Percentiles rank a stretch among this genome's conserved stretches.
Evolutionary conservation across 2,113 vertebrate genomes (phyloP).

Genomic region (Hyperoodon ampullatus): DNA sequence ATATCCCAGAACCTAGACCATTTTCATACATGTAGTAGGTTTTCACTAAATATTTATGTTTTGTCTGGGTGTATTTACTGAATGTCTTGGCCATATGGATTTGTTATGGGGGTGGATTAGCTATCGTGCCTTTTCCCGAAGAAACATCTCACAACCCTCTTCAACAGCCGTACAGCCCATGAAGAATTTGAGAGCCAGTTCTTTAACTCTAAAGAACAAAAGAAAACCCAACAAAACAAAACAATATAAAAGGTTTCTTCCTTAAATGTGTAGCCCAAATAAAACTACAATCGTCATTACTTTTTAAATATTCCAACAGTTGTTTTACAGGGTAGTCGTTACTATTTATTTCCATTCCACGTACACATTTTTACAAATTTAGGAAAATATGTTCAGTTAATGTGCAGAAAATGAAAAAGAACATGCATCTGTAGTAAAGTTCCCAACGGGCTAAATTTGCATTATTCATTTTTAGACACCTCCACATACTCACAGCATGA

Average conservation of each 20-base stretch:
- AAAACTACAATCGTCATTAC: neutral
- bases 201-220: neutral
- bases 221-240: neutral
- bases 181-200: neutral
- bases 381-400: slow-evolving; percentile 16
- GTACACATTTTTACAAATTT: slow-evolving; percentile 21
- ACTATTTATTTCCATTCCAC: neutral
- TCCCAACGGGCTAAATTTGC: neutral
- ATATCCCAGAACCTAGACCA: neutral
- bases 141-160: neutral
- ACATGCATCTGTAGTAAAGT: neutral
- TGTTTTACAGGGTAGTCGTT: neutral
- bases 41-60: neutral
- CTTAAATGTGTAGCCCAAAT: neutral
- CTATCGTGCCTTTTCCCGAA: neutral
- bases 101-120: neutral
- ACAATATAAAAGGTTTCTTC: neutral
- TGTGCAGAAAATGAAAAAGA: neutral
- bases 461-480: neutral
- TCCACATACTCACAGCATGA: neutral
- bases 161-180: neutral
- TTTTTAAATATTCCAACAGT: neutral
- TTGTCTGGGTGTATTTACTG: neutral
- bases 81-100: neutral
- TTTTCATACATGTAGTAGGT: neutral